Base-by-base conservation (phyloP, 2,113 vertebrate species). In the Phyllostomus discolor region DNA sequence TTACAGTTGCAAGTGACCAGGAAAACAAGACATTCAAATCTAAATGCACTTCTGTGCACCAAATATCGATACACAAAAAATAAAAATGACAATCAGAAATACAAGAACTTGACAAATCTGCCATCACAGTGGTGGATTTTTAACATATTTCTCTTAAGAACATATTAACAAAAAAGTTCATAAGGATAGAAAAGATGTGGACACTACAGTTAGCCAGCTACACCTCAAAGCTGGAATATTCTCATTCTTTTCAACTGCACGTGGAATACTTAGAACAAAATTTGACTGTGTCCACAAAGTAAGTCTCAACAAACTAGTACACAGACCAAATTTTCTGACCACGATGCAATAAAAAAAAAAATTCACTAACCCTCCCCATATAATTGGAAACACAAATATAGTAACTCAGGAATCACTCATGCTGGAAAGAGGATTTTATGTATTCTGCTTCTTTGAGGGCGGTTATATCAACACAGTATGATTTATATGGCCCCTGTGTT, bases 361-460 rank as follows among this genome's bases (percentile, higher is more conserved):
- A 70, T 76, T 88, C 46, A 41, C 17, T 35, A 54, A 59, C 35
- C 52, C 16, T 82, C 3, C 43, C 48, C 50, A 69, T 85, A 54
- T 90, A 43, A 88, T 78, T 95, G 38, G 41, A 86, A 90, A 76
- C 35, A 83, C 52, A 88, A 43, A 26, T 76, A 73, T n/a, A n/a
- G 35, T 54, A 81, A 89, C 26, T 90, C 48, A 85, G 14, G 62
- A 92, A 54, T 70, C 43, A 24, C 15, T 75, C 28, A 19, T 67
- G 41, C 14, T 81, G 16, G 33, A 90, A 84, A 64, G 75, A 81
- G 19, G 48, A 31, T 52, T 92, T 82, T 67, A 50, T 26, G 2
- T 92, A 50, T 54, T 87, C n/a, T 88, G 57, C 50, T 92, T 94
- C n/a, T 94, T 91, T 79, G 52, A 91, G 57, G 4, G 14, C 52